These are phyloP conservation scores for Phytoseiulus persimilis DNA, from an alignment of 2,888 invertebrate species.

Conservation along the genomic window DNA sequence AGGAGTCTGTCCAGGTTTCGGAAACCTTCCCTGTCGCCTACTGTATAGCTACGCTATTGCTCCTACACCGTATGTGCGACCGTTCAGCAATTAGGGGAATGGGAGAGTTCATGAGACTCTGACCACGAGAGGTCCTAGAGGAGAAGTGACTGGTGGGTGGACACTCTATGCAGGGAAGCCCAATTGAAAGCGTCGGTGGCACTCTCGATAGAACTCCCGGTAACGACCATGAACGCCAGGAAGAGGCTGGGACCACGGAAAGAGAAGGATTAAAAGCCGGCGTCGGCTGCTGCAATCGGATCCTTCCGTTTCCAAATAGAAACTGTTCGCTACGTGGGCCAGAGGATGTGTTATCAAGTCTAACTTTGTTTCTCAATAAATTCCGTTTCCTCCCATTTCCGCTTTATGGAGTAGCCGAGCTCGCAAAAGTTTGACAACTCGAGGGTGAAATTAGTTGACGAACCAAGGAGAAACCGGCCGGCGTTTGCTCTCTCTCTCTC, in stretches of 20 bases:
- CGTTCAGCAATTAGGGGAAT: too few species aligned
- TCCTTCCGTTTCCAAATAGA: background rate
- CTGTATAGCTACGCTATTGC: too few species aligned
- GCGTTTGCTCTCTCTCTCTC: background rate
- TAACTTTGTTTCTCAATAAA: background rate
- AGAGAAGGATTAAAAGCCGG: background rate
- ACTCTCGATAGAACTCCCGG: too few species aligned
- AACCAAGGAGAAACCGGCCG: background rate
- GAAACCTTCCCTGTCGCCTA: too few species aligned
- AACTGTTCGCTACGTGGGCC: background rate
- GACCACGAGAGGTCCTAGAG: background rate
- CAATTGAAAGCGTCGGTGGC: background rate
- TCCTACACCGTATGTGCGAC: too few species aligned
- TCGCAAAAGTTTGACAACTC: conserved; percentile 21
- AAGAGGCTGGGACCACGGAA: background rate
- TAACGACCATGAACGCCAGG: too few species aligned
- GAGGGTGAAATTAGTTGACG: conserved; percentile 35
- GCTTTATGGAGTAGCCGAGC: background rate
- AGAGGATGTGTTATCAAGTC: background rate
- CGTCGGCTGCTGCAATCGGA: background rate
- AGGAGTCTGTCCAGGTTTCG: background rate
- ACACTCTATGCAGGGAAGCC: background rate
- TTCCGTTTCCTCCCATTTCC: background rate
- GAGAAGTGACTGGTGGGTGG: background rate
- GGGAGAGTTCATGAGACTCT: background rate